phyloP scores from a whole-genome alignment of 2,888 invertebrate genomes.

The Eustalomyia histrio region DNA sequence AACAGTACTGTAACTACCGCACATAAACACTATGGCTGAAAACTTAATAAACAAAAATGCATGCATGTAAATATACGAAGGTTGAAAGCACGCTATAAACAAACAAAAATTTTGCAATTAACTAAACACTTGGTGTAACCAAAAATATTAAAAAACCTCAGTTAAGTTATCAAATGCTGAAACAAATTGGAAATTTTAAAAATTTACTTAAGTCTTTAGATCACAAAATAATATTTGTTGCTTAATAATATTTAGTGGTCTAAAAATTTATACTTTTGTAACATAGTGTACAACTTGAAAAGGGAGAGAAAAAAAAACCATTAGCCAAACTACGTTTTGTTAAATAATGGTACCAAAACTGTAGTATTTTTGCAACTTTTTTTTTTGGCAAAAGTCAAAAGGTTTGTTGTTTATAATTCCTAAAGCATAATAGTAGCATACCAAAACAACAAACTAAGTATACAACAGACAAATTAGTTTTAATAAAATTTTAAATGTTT shows the following conservation, averaged over 20 bases:
- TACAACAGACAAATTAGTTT: constrained; percentile 57
- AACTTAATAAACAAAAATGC: not conserved
- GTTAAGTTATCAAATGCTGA: too few relatives aligned
- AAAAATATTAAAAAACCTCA: too few relatives aligned
- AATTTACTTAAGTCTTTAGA: too few relatives aligned
- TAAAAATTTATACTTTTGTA: not conserved
- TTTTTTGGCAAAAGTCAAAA: constrained; percentile 50
- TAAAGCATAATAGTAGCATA: constrained; percentile 42
- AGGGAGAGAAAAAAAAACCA: constrained; percentile 24
- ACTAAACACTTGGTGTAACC: too few relatives aligned
- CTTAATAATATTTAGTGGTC: too few relatives aligned
- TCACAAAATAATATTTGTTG: too few relatives aligned
- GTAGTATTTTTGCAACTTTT: constrained; percentile 42
- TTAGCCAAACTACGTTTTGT: constrained; percentile 30
- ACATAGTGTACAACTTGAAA: not conserved
- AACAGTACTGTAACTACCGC: constrained; percentile 20
- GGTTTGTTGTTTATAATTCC: constrained; percentile 53
- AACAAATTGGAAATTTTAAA: too few relatives aligned
- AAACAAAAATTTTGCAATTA: too few relatives aligned
- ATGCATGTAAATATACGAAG: too few relatives aligned
- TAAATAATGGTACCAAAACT: constrained; percentile 37
- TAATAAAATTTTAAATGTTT: constrained; percentile 52
- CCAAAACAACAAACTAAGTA: constrained; percentile 7
- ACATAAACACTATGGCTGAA: not conserved
- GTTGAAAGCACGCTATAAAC: too few relatives aligned